Evolutionary conservation across 1,140 invertebrate genomes (phyloP), one percentile per base, ranked within the genome.

Genomic region (Amyelois transitella): DNA sequence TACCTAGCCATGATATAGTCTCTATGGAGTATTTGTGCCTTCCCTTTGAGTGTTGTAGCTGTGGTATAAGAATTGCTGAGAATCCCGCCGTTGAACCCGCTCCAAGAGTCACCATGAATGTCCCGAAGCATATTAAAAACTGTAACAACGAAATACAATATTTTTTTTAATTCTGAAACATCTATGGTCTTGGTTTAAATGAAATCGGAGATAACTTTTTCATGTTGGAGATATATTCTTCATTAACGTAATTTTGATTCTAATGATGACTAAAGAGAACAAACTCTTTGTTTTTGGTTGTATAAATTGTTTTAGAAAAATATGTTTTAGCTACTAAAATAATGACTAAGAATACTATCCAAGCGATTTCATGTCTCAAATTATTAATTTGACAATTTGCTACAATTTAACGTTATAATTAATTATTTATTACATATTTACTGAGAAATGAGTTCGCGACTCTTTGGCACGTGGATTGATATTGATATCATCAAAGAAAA

Each of bases 21-120:
- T 83, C 79, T 2, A 66, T 73, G 6, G 75, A 78, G 28, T 76
- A 71, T 43, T 75, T 73, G 6, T 75, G 45, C 20, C 55, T 65
- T n/a, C 71, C 73, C 43, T 72, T 68, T 10, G 56, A 66, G 59
- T 79, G 59, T 52, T 86, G 77, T 25, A 93, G 61, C 73, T 93
- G 92, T 0, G 92, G 91, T 47, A 93, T 81, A 5, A 93, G 77
- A 2, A 92, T 90, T 1, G 92, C 91, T 3, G 91, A 92, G 62
- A 91, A 92, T 0, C 92, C 92, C 1, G 88, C 81, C 0, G 90
- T 90, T 63, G 91, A 89, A 1, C 92, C 92, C 6, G 88, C 83
- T 14, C 85, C 74, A 0, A 90, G 65, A 0, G 90, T 80, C 48
- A 87, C 53, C 70, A 86, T 72, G 51, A 87, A 82, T 0, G 75